These are phyloP conservation scores for Neotoma lepida DNA, from an alignment of 2,113 vertebrate species.

Conservation along the genomic window DNA sequence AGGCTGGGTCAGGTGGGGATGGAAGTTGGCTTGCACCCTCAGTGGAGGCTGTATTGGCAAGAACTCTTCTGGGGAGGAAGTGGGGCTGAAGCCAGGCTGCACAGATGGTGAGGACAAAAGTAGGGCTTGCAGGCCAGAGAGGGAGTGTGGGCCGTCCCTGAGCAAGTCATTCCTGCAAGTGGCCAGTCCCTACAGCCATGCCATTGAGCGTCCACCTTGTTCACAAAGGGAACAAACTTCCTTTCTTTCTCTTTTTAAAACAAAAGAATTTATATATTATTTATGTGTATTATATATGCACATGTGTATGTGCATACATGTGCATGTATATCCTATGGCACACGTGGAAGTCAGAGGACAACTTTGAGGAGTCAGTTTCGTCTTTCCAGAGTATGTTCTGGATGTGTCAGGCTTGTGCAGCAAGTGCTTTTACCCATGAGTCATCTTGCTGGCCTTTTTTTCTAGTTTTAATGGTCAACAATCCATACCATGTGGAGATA, in stretches of 20 bases:
- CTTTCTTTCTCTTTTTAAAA: background rate
- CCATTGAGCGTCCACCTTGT: background rate
- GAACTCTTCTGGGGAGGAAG: background rate
- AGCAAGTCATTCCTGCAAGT: background rate
- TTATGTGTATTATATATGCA: background rate
- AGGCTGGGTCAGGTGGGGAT: background rate
- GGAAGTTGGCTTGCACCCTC: background rate
- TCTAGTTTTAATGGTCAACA: background rate
- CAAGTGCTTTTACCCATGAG: background rate
- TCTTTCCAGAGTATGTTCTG: background rate
- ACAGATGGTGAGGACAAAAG: background rate
- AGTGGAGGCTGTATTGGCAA: background rate
- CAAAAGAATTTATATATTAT: background rate
- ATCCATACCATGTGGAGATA: background rate
- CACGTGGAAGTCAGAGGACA: background rate
- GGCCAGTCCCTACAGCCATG: background rate
- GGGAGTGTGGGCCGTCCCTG: background rate
- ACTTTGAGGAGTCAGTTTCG: background rate
- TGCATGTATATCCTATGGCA: background rate
- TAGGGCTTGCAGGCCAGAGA: background rate
- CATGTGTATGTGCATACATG: background rate
- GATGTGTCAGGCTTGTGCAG: background rate
- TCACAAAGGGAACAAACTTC: background rate
- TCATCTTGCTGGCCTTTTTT: background rate
- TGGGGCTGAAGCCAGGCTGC: accelerated